Evolutionary conservation across 2,797 vertebrate genomes (phyloP), one percentile per base, ranked within the genome.

Genomic region (Peromyscus nudipes): DNA sequence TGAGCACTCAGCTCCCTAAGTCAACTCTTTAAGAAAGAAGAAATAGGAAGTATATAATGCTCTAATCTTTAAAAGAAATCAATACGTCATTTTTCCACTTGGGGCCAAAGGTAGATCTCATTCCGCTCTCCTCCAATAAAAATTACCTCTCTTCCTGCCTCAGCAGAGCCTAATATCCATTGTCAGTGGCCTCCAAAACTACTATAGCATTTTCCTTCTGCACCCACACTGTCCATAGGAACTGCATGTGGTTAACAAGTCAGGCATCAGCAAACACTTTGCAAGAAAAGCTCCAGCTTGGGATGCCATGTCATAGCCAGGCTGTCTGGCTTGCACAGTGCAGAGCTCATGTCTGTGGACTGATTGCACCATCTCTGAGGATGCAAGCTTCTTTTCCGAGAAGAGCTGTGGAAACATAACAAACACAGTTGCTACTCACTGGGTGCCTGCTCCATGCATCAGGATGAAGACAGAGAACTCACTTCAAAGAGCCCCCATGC

Each of bases 241-340:
- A 67, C 65, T 25, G 31, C 46, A 77, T 1, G 6, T 16, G 6
- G 27, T 21, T 55, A 62, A 60, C 29, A 23, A 31, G 27, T 17
- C 8, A 64, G 37, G 43, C 31, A 23, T 14, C 11, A 7, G 4
- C 67, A 87, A 71, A 49, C 21, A 3, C 16, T 57, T 55, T 34
- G 9, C 67, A 57, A 43, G 75, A 62, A 60, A 84, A 76, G 29
- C 21, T 64, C n/a, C 55, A 95, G 31, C 14, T 82, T 76, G 17
- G 25, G 76, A 80, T 93, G 75, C 49, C 25, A 37, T 10, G 34
- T 23, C 16, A 6, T 3, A 46, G 10, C 7, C 5, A 29, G 4
- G 4, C 6, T n/a, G 2, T 25, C 76, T 21, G 21, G 27, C 0
- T 0, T 12, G 34, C 14, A 34, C 43, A n/a, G 21, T 10, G 31